phyloP scores from a whole-genome alignment of 2,888 invertebrate species.

The Carabus problematicus region DNA sequence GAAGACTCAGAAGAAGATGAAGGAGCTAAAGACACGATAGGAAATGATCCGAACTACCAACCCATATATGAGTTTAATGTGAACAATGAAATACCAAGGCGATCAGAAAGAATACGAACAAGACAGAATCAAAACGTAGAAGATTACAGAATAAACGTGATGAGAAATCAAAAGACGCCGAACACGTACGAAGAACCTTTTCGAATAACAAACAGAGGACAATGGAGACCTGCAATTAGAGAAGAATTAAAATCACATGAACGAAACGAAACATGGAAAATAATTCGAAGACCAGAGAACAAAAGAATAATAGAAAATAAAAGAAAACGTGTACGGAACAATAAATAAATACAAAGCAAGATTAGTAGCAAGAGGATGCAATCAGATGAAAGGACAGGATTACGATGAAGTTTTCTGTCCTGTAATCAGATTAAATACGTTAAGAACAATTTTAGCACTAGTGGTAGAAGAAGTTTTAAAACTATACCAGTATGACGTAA shows the following conservation, averaged over 20 bases:
- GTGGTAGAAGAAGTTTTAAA: conserved; percentile 17
- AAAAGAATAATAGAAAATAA: neutral
- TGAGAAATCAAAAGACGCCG: neutral
- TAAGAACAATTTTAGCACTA: conserved; percentile 6
- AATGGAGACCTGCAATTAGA: neutral
- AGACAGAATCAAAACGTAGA: no score
- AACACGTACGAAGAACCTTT: neutral
- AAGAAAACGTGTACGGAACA: neutral
- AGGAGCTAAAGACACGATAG: neutral
- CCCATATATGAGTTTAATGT: neutral
- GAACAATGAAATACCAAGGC: neutral
- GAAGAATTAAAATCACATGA: neutral
- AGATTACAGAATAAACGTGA: no score
- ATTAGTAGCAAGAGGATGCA: conserved; percentile 20
- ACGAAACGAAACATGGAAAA: neutral
- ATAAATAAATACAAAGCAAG: no score
- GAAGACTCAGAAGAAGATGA: neutral
- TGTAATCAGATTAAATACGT: conserved; percentile 7
- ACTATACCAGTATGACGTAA: conserved; percentile 16
- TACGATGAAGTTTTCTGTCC: conserved; percentile 16
- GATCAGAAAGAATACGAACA: neutral
- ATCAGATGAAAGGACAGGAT: neutral
- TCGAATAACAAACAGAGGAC: neutral
- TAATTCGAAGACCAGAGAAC: neutral
- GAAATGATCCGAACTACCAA: neutral